phyloP scores from a whole-genome alignment of 2,113 vertebrate genomes.

The Oxyruncus cristatus region DNA sequence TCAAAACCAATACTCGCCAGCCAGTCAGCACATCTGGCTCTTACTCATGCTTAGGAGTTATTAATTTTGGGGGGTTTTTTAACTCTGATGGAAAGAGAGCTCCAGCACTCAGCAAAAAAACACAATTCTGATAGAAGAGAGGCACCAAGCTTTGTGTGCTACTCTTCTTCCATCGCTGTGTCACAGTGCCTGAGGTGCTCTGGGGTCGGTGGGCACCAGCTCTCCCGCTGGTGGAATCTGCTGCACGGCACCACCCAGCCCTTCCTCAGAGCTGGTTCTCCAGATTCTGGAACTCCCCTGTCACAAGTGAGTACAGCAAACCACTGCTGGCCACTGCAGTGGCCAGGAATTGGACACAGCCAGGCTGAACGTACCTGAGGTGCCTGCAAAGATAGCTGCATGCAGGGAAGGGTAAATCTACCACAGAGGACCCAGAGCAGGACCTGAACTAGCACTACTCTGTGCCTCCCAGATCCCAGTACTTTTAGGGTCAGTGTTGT shows the following conservation, averaged over 20 bases:
- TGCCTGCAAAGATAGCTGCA: background rate
- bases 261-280: background rate
- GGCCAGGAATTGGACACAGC: background rate
- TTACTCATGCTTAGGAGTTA: background rate
- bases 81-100: background rate
- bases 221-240: rapidly evolving
- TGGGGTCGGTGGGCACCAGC: background rate
- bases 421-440: background rate
- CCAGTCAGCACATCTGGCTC: background rate
- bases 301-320: background rate
- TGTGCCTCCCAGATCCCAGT: background rate
- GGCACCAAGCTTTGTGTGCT: background rate
- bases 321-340: background rate
- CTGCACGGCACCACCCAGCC: background rate
- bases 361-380: background rate
- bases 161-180: rapidly evolving
- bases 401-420: background rate
- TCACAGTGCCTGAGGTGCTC: background rate
- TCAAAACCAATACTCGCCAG: background rate
- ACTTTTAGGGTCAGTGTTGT: background rate
- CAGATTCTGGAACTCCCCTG: background rate
- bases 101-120: background rate
- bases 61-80: rapidly evolving
- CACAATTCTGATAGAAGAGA: background rate
- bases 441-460: background rate